Percentiles rank a stretch among this genome's conserved stretches.
These are phyloP conservation scores for Chionomys nivalis DNA, from an alignment of 2,113 vertebrate genomes.

Conservation along the genomic window DNA sequence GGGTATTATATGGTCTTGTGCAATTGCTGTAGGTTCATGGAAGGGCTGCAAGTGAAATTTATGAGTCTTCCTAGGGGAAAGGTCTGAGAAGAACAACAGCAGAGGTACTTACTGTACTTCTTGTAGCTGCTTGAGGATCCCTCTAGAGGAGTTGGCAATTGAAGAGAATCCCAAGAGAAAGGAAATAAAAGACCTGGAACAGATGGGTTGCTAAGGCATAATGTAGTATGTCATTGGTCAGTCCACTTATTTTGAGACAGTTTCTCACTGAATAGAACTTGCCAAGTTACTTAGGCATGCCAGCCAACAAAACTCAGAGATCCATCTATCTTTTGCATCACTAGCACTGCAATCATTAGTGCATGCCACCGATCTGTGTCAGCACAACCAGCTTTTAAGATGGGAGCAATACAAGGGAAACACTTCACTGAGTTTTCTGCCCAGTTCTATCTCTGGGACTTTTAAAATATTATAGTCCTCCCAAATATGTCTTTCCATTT, in stretches of 20 bases:
- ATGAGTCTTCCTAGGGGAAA: neutral
- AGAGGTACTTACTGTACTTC: neutral
- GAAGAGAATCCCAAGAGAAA: neutral
- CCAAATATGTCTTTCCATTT: neutral
- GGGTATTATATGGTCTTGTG: neutral
- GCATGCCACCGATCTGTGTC: neutral
- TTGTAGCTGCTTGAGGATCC: neutral
- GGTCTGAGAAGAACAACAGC: neutral
- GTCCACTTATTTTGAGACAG: neutral
- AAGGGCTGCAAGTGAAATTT: neutral
- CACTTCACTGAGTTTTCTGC: too few relatives aligned
- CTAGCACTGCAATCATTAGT: neutral
- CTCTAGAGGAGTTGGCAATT: accelerated
- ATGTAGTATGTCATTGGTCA: neutral
- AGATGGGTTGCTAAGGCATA: neutral
- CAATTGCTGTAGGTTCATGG: neutral
- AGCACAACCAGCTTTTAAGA: neutral
- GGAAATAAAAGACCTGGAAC: neutral
- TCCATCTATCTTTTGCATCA: neutral
- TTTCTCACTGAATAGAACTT: neutral
- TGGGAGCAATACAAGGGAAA: neutral
- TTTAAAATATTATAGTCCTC: neutral
- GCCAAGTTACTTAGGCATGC: neutral
- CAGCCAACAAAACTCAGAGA: neutral
- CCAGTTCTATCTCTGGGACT: accelerated